Evolutionary conservation across 2,888 invertebrate genomes (phyloP).

Genomic region (Argyra leucocephala): DNA sequence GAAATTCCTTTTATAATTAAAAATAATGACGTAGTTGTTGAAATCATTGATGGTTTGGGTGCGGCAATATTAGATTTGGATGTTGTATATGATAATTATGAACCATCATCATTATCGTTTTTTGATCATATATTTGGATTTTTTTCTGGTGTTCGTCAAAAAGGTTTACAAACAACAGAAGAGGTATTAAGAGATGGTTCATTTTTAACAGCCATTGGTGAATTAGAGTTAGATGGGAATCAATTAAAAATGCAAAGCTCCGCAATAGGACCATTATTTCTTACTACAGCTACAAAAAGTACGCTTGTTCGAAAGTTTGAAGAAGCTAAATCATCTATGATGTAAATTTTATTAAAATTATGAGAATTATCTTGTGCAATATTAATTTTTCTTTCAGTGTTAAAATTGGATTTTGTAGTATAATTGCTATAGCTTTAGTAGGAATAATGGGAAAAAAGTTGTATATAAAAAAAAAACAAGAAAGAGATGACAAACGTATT

Average conservation of each 20-base stretch:
- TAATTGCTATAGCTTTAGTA: conserved; percentile 48
- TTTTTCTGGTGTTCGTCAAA: conserved; percentile 70
- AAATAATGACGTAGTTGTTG: conserved; percentile 54
- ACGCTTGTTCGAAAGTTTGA: conserved; percentile 65
- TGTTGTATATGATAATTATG: conserved; percentile 68
- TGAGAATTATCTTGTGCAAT: conserved; percentile 7
- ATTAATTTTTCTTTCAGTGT: conserved; percentile 41
- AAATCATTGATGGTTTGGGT: conserved; percentile 64
- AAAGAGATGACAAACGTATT: conserved; percentile 49
- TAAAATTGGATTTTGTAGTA: conserved; percentile 48
- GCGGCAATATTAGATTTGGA: conserved; percentile 67
- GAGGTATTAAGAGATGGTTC: conserved; percentile 75
- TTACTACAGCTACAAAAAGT: conserved; percentile 69
- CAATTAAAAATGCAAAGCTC: conserved; percentile 65
- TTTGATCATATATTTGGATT: conserved; percentile 78
- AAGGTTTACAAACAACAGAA: conserved; percentile 79
- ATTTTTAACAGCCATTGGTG: conserved; percentile 69
- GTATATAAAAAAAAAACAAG: conserved; percentile 46
- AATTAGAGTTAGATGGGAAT: conserved; percentile 59
- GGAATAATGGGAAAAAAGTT: conserved; percentile 49
- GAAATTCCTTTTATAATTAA: conserved; percentile 69
- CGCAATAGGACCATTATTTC: conserved; percentile 59
- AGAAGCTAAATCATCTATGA: conserved; percentile 58
- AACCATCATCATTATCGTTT: conserved; percentile 63
- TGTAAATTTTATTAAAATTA: conserved; percentile 43